A percentile compares a stretch with the other conserved stretches of the same genome.
Evolutionary conservation across 1,140 invertebrate species (phyloP).

Genomic region (Druon quercuslanigerum): DNA sequence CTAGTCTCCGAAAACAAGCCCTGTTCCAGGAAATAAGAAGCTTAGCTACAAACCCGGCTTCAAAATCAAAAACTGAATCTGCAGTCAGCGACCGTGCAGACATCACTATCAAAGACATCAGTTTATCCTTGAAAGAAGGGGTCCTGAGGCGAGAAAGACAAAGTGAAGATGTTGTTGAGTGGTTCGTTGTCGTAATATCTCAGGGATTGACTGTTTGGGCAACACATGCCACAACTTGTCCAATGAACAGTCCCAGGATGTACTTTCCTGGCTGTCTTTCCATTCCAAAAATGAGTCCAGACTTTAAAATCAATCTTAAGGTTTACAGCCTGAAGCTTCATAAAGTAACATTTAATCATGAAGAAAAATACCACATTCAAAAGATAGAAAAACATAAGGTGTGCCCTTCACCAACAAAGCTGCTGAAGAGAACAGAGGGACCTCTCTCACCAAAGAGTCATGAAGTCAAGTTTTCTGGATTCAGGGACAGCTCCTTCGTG

Average conservation of each 20-base stretch:
- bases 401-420: conserved; percentile 60
- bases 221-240: conserved; percentile 56
- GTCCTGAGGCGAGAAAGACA: conserved; percentile 31
- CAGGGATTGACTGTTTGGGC: conserved; percentile 60
- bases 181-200: conserved; percentile 60
- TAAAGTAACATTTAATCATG: conserved; percentile 41
- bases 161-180: conserved; percentile 49
- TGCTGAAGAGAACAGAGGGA: conserved; percentile 49
- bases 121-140: conserved; percentile 52
- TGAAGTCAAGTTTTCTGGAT: conserved; percentile 31
- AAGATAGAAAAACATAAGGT: conserved; percentile 42
- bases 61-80: conserved; percentile 16
- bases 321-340: conserved; percentile 57
- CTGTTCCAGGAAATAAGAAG: conserved; percentile 58
- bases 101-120: conserved; percentile 49
- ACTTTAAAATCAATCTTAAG: conserved; percentile 61
- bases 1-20: conserved; percentile 61
- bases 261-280: conserved; percentile 53
- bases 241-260: conserved; percentile 46
- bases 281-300: conserved; percentile 56
- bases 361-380: conserved; percentile 57
- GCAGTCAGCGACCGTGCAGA: conserved; percentile 38
- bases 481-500: conserved; percentile 51
- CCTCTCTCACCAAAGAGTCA: conserved; percentile 34
- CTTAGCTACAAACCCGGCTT: conserved; percentile 34